Base-by-base conservation (phyloP, 2,888 invertebrate genomes). In the Ceriagrion tenellum region DNA sequence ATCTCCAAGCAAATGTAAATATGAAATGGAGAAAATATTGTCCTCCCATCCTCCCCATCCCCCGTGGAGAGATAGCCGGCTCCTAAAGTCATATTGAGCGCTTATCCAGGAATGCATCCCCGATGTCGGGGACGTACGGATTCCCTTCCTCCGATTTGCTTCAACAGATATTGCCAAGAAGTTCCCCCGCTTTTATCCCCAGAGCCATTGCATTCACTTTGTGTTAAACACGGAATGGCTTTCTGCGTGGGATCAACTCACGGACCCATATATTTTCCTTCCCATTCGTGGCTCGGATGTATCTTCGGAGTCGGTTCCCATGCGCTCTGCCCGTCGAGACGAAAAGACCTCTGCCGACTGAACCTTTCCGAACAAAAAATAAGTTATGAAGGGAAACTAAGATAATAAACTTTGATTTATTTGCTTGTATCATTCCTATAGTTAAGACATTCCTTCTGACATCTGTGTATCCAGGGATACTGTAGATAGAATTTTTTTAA, bases 151-250 rank as follows among this genome's bases (percentile, higher is more conserved):
- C 16, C n/a, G 69, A 69, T 69, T 69, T 69, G 23, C 69, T 69
- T 69, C 69, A 26, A n/a, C 69, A 69, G 23, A 69, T 69, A 69
- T 69, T 69, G 23, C 69, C 10, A n/a, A n/a, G 69, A 69, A 69
- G 69, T 69, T 69, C 2, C 69, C 69, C 18, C 69, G 47, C 47
- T 47, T 63, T 69, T n/a, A 26, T 69, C 69, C 69, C n/a, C n/a
- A n/a, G n/a, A 69, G 69, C n/a, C 69, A 69, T 26, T 69, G 69
- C 69, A 69, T 69, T 69, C 69, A 69, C 69, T 69, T 69, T 69
- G 69, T 69, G 69, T n/a, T 69, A 8, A 69, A 69, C 69, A 69
- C 69, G 69, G 26, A 69, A 69, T 69, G 69, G 69, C 69, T 69
- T n/a, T 69, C 69, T 69, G 69, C 69, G 26, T 69, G n/a, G 69